Conservation (phyloP, 2,113 vertebrate species). For the Zosterops lateralis region DNA sequence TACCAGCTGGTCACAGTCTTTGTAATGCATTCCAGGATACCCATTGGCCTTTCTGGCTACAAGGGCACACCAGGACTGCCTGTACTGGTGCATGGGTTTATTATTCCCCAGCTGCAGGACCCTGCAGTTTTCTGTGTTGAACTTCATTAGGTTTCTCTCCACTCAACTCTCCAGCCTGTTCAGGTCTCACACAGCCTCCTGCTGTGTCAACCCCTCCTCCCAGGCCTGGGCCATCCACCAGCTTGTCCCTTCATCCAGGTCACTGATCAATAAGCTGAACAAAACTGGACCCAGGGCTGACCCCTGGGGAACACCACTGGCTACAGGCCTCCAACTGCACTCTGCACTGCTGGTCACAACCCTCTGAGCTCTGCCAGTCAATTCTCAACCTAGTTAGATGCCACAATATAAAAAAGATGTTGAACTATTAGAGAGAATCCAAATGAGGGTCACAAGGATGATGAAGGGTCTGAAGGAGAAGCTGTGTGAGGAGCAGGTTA, state of each 20-base stretch:
- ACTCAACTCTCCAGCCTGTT: neutral
- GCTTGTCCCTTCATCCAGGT: neutral
- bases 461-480: neutral
- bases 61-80: neutral
- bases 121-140: neutral
- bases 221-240: neutral
- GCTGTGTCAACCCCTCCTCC: neutral
- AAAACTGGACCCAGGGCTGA: neutral
- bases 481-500: neutral
- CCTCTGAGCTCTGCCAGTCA: neutral
- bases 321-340: neutral
- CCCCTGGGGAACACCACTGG: neutral
- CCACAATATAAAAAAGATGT: neutral
- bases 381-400: neutral
- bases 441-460: neutral
- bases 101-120: neutral
- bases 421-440: neutral
- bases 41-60: too few relatives aligned
- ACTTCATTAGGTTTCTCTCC: neutral
- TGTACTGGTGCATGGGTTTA: too few relatives aligned
- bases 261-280: too few relatives aligned
- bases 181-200: neutral
- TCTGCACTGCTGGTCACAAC: neutral
- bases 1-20: neutral
- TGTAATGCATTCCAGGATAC: neutral